Base-by-base conservation (phyloP, 2,888 invertebrate species). In the Malthinus flaveolus region DNA sequence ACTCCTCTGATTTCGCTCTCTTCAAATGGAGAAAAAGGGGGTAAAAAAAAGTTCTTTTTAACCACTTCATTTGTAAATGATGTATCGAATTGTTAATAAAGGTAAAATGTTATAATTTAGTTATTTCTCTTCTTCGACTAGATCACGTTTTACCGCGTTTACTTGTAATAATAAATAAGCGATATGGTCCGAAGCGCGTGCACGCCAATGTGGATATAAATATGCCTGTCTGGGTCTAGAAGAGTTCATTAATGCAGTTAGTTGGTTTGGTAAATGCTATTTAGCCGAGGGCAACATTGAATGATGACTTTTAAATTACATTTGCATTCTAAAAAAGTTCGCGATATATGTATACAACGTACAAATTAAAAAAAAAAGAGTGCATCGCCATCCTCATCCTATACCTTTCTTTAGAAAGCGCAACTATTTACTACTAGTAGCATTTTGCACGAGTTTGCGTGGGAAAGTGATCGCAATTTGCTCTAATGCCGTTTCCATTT, bases 211-310 rank as follows among this genome's bases (percentile, higher is more conserved):
- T 76, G 75, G 75, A 73, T 73, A 77, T 77, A 77, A 77, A 77
- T 75, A 77, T 77, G 76, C 74, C 76, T 73, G 75, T 75, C 68
- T 69, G 76, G 72, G 69, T 76, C 73, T 75, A 74, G 76, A 77
- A 72, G 75, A 77, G 77, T 77, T 77, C 76, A 77, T 77, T 77
- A 77, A 77, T 75, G 76, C 76, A 76, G 75, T 75, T 76, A 76
- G 75, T 75, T 72, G 73, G 75, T 75, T 76, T 75, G 74, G 75
- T 75, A 74, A 74, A 77, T 72, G 73, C 73, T 73, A 75, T 74
- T 42, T 73, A 71, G 71, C 76, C 75, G 73, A 68, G 69, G 71
- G 75, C 76, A 67, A 70, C 67, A 68, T 70, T 75, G 74, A 77
- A 76, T 75, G 76, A 77, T 75, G 76, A 74, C 74, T 75, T 76